A percentile compares a stretch with the other conserved stretches of the same genome.
phyloP scores from a whole-genome alignment of 1,140 invertebrate genomes.

The Lamellibrachia luymesi region DNA sequence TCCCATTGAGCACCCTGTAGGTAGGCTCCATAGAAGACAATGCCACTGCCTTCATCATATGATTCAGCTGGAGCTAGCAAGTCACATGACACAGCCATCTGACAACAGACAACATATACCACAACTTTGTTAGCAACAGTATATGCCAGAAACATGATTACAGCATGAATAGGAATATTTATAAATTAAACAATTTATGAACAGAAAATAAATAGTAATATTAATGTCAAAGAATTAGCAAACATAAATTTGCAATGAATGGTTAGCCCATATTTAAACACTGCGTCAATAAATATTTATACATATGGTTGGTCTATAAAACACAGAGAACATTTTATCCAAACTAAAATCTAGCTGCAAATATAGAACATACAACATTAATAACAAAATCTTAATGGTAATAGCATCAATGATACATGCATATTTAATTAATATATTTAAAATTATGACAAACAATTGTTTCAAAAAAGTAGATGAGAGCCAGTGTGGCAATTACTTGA shows the following conservation, averaged over 20 bases:
- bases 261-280: no score
- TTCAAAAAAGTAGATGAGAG: neutral
- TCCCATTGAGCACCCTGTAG: conserved; percentile 49
- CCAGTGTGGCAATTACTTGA: neutral
- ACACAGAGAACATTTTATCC: no score
- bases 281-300: no score
- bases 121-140: neutral
- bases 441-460: neutral
- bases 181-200: conserved; percentile 1
- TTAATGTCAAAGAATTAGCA: neutral
- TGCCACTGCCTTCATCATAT: conserved; percentile 45
- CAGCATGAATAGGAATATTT: neutral
- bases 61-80: conserved; percentile 39
- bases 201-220: neutral
- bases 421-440: neutral
- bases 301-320: no score
- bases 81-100: conserved; percentile 44
- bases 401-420: neutral
- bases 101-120: conserved; percentile 10
- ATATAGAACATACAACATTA: no score
- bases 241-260: no score
- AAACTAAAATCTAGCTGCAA: no score
- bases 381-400: no score
- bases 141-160: neutral
- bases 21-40: conserved; percentile 42